phyloP scores from a whole-genome alignment of 2,888 invertebrate species.

The Plemyria rubiginata region DNA sequence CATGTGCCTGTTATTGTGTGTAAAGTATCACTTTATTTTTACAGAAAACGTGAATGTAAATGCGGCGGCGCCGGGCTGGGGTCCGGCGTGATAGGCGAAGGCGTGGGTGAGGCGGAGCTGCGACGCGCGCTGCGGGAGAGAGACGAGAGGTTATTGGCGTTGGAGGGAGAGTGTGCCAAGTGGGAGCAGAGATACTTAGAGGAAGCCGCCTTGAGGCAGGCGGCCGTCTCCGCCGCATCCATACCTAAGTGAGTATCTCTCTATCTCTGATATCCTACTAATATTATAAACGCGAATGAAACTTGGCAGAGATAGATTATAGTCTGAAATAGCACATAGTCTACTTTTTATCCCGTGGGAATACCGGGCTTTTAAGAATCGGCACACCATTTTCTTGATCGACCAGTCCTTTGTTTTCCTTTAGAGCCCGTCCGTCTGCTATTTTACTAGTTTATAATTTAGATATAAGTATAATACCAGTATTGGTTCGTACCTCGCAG shows the following conservation, averaged over 20 bases:
- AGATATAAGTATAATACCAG: conserved; percentile 61
- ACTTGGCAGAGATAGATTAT: too few species aligned
- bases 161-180: conserved; percentile 92
- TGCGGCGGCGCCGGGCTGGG: conserved; percentile 64
- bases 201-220: conserved; percentile 91
- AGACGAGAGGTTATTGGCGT: conserved; percentile 79
- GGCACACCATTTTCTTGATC: too few species aligned
- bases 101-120: conserved; percentile 79
- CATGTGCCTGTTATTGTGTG: too few species aligned
- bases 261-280: not conserved
- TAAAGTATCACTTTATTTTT: not conserved
- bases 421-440: too few species aligned
- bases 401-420: too few species aligned
- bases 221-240: conserved; percentile 92
- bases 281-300: too few species aligned
- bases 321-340: too few species aligned
- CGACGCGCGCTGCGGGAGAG: conserved; percentile 75
- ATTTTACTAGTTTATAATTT: too few species aligned
- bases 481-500: conserved; percentile 48
- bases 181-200: conserved; percentile 95
- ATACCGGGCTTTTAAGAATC: too few species aligned
- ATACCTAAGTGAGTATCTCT: conserved; percentile 86
- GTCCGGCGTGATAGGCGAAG: conserved; percentile 40
- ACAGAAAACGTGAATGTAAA: conserved; percentile 66
- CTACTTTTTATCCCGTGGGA: too few species aligned